A percentile compares a stretch with the other conserved stretches of the same genome.
Evolutionary conservation across 2,797 vertebrate genomes (phyloP).

Genomic region (Dicrostonyx torquatus): DNA sequence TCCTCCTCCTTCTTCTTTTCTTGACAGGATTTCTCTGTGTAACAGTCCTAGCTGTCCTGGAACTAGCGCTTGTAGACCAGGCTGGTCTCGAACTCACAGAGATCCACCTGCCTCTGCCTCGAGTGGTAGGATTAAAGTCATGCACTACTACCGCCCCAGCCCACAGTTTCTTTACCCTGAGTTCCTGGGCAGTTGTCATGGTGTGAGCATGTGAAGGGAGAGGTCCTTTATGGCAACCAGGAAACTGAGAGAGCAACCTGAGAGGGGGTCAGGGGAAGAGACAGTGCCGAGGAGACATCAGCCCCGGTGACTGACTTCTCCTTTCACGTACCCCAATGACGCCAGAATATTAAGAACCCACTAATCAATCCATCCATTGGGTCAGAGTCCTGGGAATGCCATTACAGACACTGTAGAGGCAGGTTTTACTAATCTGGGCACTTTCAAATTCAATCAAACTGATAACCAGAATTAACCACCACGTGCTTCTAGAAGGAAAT

Average conservation of each 20-base stretch:
- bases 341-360: neutral
- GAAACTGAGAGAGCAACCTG: neutral
- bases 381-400: neutral
- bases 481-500: neutral
- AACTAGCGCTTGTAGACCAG: too few species aligned
- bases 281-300: neutral
- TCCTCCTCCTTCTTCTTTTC: too few species aligned
- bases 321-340: neutral
- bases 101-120: too few species aligned
- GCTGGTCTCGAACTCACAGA: too few species aligned
- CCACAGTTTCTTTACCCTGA: neutral
- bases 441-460: neutral
- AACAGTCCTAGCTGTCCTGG: too few species aligned
- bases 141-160: too few species aligned
- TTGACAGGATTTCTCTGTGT: too few species aligned
- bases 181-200: neutral
- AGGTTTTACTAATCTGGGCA: neutral
- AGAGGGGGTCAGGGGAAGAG: neutral
- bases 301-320: neutral
- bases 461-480: neutral
- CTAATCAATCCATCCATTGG: neutral
- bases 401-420: neutral
- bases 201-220: neutral
- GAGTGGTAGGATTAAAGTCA: too few species aligned
- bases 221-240: neutral